Base-by-base conservation (phyloP, 2,113 vertebrate genomes). In the Sinocyclocheilus grahami region DNA sequence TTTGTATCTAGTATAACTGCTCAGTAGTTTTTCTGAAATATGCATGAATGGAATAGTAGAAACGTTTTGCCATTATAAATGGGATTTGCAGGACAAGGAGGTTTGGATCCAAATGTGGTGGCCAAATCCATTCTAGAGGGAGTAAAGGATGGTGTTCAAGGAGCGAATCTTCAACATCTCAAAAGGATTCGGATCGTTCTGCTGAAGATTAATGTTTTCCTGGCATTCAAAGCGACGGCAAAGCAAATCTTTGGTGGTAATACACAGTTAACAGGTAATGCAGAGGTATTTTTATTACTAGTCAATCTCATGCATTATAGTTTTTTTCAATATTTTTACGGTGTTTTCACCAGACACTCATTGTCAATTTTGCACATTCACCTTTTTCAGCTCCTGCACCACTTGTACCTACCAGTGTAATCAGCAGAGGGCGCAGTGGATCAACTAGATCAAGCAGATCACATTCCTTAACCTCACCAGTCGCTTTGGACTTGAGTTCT, bases 121-220 rank as follows among this genome's bases (percentile, higher is more conserved):
- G 93, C 93, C 13, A 42, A 74, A 9, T 90, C 91, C 42, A 90
- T 94, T 76, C 88, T 94, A 20, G 12, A 78, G 82, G 93, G 91
- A 7, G 63, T 94, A 18, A 86, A 86, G 18, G 46, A 67, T 3
- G 84, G 69, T 5, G 51, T 86, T 1, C 78, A 58, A 1, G 85
- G 83, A 46, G 4, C 4, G n/a, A 48, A 22, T 62, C 51, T 91
- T 2, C 0, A 0, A 2, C 11, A n/a, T 48, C 83, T 94, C 53
- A 86, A 16, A 5, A 69, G 30, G 39, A 87, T 94, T 65, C 90
- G 86, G 37, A 67, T 94, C 0, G 3, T 93, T 74, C 65, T 94
- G 46, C 46, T 86, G 3, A 92, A 90, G 80, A 91, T 92, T 5
- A 5, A 90, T 0, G 89, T 92, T 39, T 94, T 93, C 86, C 53